Conservation (phyloP, 2,888 invertebrate genomes). For the Erannis defoliaria region DNA sequence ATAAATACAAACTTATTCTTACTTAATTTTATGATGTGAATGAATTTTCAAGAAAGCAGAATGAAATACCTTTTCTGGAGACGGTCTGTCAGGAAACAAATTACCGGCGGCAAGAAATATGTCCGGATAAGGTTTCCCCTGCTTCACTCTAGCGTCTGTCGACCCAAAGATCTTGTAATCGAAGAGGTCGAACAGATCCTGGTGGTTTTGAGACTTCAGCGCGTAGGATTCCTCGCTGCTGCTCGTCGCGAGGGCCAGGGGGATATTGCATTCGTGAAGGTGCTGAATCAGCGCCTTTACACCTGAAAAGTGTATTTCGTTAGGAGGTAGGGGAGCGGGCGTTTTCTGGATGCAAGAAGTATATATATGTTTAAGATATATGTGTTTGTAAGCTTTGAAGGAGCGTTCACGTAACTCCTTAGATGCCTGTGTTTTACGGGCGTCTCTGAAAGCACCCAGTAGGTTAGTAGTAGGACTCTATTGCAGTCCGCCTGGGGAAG, state of each 20-base stretch:
- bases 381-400: no score
- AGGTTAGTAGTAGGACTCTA: no score
- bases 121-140: slow-evolving; percentile 96
- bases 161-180: slow-evolving; percentile 92
- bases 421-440: no score
- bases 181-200: slow-evolving; percentile 89
- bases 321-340: no score
- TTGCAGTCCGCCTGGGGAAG: no score
- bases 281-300: slow-evolving; percentile 92
- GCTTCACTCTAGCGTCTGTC: slow-evolving; percentile 93
- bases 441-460: no score
- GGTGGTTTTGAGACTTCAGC: slow-evolving; percentile 89
- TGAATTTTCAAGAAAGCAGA: neutral
- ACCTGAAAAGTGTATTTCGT: slow-evolving; percentile 82
- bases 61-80: slow-evolving; percentile 78
- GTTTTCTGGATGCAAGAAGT: no score
- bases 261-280: slow-evolving; percentile 89
- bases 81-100: slow-evolving; percentile 90
- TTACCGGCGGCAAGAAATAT: slow-evolving; percentile 92
- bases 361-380: no score
- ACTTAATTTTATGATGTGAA: no score
- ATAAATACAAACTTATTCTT: no score
- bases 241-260: slow-evolving; percentile 95
- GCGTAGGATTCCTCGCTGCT: slow-evolving; percentile 90
- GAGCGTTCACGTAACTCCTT: no score